Percentiles rank a stretch among this genome's conserved stretches.
Evolutionary conservation across 2,113 vertebrate genomes (phyloP).

Genomic region (Zosterops lateralis): DNA sequence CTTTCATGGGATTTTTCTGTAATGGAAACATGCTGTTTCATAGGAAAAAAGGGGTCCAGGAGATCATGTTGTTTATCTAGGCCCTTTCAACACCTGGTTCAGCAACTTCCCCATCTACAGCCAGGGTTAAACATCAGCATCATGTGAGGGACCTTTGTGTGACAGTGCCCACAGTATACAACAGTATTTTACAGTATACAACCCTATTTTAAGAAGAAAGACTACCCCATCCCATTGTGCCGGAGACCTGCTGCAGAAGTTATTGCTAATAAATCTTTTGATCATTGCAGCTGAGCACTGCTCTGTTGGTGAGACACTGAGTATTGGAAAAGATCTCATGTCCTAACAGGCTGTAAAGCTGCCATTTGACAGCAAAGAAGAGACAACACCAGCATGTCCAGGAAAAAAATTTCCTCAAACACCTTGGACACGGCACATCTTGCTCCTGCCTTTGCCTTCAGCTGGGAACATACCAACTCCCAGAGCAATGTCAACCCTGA

Average conservation of each 20-base stretch:
- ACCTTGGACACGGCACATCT: accelerated
- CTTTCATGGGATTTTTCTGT: neutral
- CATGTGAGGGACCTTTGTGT: neutral
- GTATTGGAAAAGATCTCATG: neutral
- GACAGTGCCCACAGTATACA: neutral
- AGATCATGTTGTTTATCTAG: neutral
- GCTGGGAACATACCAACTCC: neutral
- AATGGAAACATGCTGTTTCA: neutral
- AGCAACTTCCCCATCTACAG: neutral
- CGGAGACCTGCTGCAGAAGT: neutral
- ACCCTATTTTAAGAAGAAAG: neutral
- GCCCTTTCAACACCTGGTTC: neutral
- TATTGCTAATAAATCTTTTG: neutral
- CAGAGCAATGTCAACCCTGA: neutral
- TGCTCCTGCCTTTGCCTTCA: neutral
- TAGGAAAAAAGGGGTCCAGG: neutral
- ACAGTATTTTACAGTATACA: neutral
- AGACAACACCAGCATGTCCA: neutral
- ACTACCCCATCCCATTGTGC: neutral
- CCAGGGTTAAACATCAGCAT: neutral
- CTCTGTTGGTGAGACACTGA: neutral
- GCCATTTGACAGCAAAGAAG: neutral
- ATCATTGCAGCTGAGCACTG: neutral
- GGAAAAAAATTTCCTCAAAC: neutral
- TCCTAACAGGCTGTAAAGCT: neutral